A percentile compares a stretch with the other conserved stretches of the same genome.
These are phyloP conservation scores for Clarias macrocephalus DNA, from an alignment of 2,113 vertebrate genomes.

Conservation along the genomic window DNA sequence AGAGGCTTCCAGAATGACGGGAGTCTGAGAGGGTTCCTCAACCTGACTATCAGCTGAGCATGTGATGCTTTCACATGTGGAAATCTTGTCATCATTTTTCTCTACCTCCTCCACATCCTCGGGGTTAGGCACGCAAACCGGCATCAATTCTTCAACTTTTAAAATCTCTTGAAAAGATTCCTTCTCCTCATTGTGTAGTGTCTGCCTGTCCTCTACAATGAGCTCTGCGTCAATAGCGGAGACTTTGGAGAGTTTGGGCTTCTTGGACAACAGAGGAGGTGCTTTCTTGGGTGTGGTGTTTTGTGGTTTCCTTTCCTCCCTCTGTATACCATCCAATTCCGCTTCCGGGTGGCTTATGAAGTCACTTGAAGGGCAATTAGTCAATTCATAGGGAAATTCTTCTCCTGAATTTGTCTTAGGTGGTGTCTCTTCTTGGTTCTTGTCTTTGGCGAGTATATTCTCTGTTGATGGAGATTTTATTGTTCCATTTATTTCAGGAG, in stretches of 20 bases:
- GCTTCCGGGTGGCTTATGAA: slow-evolving; percentile 8
- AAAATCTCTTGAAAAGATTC: neutral
- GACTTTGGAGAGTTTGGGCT: slow-evolving; percentile 84
- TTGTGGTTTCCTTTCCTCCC: slow-evolving; percentile 50
- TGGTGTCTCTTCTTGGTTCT: slow-evolving; percentile 48
- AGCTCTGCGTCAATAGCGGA: slow-evolving; percentile 59
- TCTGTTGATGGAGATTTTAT: slow-evolving; percentile 69
- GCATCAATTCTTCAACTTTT: slow-evolving; percentile 29
- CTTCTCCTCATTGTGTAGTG: slow-evolving; percentile 14
- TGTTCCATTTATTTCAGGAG: slow-evolving; percentile 42
- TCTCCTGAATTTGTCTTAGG: neutral
- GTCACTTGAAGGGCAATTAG: slow-evolving; percentile 38
- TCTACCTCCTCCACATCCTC: slow-evolving; percentile 52
- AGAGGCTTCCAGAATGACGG: slow-evolving; percentile 54
- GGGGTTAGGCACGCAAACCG: neutral
- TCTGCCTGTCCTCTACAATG: slow-evolving; percentile 23
- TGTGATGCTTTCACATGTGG: slow-evolving; percentile 61
- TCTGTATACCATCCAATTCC: slow-evolving; percentile 37
- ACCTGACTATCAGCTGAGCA: slow-evolving; percentile 55
- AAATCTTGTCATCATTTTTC: slow-evolving; percentile 64
- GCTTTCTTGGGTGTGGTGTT: slow-evolving; percentile 78
- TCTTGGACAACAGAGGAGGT: slow-evolving; percentile 87
- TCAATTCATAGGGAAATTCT: slow-evolving; percentile 36
- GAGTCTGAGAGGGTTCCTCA: slow-evolving; percentile 47
- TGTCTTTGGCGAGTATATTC: slow-evolving; percentile 64